Base-by-base conservation (phyloP, 2,888 invertebrate genomes). In the Argyresthia albistria region DNA sequence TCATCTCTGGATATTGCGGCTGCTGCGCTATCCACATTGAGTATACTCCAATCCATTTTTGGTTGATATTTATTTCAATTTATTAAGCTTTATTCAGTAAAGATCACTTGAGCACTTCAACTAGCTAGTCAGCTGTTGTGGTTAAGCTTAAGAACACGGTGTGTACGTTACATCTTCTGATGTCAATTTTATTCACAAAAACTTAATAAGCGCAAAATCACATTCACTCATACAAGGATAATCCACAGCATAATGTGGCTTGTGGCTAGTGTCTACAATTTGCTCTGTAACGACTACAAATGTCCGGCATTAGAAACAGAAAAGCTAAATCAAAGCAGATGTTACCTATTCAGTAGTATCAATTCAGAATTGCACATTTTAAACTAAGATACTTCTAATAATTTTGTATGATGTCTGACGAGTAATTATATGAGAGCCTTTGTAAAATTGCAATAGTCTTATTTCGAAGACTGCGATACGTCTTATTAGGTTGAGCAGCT, bases 1-100 rank as follows among this genome's bases (percentile, higher is more conserved):
- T 92, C 93, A 80, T 94, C 93, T 60, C 93, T 90, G 54, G 90
- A 91, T 63, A 93, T 90, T 14, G 92, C 93, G 57, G 91, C 90
- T 49, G 90, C 84, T 46, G 90, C 89, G 54, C 89, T 87, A 65
- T 91, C 91, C 62, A 90, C 91, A 62, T 90, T 91, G 67, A 93
- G 76, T 62, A 90, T 91, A 56, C 91, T 92, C 93, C 93, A 93
- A 88, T 93, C 93, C 93, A 93, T 93, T 56, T 60, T 66, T 47
- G 39, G 4, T 46, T 39, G 4, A 47, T 16, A 14, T 43, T n/a
- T 46, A 51, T 8, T 11, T 35, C 12, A 50, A 53, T 36, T 25
- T 11, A 58, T 49, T 58, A 61, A 58, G 55, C 45, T 8, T 45
- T 6, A 39, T 11, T n/a, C 39, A 39, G n/a, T 8, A 39, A 39